A percentile compares a stretch with the other conserved stretches of the same genome.
Evolutionary conservation across 2,888 invertebrate genomes (phyloP).

Genomic region (Drosophila fungiperda): DNA sequence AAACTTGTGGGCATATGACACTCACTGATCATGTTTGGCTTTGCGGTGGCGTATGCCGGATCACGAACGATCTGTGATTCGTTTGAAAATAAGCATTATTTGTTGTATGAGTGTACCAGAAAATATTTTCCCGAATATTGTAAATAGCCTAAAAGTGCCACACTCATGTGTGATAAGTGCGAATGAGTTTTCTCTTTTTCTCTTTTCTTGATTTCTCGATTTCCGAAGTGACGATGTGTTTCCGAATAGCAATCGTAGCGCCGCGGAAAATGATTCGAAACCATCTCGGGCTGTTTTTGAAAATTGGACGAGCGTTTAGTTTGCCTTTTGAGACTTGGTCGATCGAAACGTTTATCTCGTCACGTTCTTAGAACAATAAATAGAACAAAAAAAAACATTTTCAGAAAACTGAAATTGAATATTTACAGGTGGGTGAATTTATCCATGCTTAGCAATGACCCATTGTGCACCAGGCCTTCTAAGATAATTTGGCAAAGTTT

Average conservation of each 20-base stretch:
- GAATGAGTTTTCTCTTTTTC: constrained; percentile 44
- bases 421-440: constrained; percentile 72
- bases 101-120: constrained; percentile 16
- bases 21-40: constrained; percentile 5
- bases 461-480: constrained; percentile 12
- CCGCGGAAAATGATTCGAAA: constrained; percentile 53
- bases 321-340: constrained; percentile 41
- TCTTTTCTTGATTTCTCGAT: constrained; percentile 30
- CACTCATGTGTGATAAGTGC: constrained; percentile 65
- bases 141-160: constrained; percentile 71
- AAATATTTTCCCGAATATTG: constrained; percentile 61
- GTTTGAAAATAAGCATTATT: constrained; percentile 39
- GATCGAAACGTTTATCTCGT: constrained; percentile 32
- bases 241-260: constrained; percentile 17
- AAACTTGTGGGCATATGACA: constrained; percentile 32
- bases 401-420: constrained; percentile 44
- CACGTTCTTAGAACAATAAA: constrained; percentile 16
- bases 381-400: constrained; percentile 29
- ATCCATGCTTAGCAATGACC: constrained; percentile 24
- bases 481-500: constrained; percentile 1
- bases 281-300: constrained; percentile 58
- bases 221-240: constrained; percentile 44
- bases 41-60: constrained; percentile 45
- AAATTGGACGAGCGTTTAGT: constrained; percentile 61
- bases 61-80: constrained; percentile 36